Conservation (phyloP, 2,888 invertebrate genomes). For the Agrochola lota region DNA sequence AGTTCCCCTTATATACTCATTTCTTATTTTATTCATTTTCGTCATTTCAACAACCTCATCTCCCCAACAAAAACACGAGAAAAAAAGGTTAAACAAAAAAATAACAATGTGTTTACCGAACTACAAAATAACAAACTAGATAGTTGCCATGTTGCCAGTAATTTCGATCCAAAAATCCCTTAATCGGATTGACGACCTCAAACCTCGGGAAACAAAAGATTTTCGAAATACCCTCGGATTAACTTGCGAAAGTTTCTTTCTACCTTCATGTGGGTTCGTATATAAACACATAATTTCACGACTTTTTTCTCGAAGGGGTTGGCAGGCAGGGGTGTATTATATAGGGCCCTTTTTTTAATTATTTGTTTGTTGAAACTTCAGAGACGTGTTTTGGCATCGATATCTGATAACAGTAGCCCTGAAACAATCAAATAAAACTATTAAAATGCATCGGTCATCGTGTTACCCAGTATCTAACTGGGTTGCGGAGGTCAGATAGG, state of each 20-base stretch:
- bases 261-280: conserved; percentile 7
- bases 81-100: neutral
- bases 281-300: neutral
- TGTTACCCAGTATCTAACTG: too few relatives aligned
- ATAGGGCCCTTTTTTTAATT: neutral
- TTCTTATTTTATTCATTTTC: neutral
- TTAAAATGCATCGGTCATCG: too few relatives aligned
- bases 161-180: conserved; percentile 42
- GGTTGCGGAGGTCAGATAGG: too few relatives aligned
- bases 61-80: neutral
- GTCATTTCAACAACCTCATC: neutral
- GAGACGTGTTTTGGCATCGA: neutral
- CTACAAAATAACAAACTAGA: conserved; percentile 22
- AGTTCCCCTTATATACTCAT: too few relatives aligned
- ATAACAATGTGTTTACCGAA: conserved; percentile 1
- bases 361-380: neutral
- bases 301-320: neutral
- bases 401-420: neutral
- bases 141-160: neutral
- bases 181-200: conserved; percentile 40
- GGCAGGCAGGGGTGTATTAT: neutral
- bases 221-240: conserved; percentile 43
- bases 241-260: conserved; percentile 26
- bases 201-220: conserved; percentile 45
- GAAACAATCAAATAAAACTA: too few relatives aligned